These are phyloP conservation scores for Psittacula echo DNA, from an alignment of 2,797 vertebrate genomes.

Conservation along the genomic window DNA sequence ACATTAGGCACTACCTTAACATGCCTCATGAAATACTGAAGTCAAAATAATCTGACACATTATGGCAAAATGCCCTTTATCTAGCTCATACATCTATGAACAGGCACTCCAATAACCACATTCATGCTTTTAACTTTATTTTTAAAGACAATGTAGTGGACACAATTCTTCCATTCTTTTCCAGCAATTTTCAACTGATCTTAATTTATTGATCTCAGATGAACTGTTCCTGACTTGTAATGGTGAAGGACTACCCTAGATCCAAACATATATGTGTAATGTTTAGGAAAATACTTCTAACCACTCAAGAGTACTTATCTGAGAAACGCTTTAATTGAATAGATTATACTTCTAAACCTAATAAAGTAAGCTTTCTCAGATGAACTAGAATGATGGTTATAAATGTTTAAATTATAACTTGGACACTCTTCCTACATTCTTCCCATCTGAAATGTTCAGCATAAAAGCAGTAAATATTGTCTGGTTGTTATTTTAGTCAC, in stretches of 20 bases:
- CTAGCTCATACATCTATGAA: slow-evolving; percentile 27
- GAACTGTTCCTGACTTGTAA: background rate
- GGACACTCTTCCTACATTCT: slow-evolving; percentile 24
- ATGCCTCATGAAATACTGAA: slow-evolving; percentile 38
- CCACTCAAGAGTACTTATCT: background rate
- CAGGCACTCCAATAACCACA: slow-evolving; percentile 45
- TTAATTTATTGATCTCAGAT: background rate
- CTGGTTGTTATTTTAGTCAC: slow-evolving; percentile 65
- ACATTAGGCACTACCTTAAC: slow-evolving; percentile 52
- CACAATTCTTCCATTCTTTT: slow-evolving; percentile 25
- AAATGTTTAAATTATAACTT: slow-evolving; percentile 62
- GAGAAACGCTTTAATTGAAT: slow-evolving; percentile 48
- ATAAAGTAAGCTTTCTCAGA: slow-evolving; percentile 33
- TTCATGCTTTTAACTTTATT: slow-evolving; percentile 42
- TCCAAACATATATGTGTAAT: background rate
- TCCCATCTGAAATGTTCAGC: slow-evolving; percentile 39
- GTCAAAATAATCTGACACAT: slow-evolving; percentile 58
- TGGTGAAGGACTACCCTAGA: background rate
- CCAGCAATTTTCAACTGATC: slow-evolving; percentile 16
- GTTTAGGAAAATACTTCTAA: slow-evolving; percentile 31
- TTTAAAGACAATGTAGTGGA: slow-evolving; percentile 36
- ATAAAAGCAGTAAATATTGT: slow-evolving; percentile 66
- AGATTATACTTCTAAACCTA: slow-evolving; percentile 25
- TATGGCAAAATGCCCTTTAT: slow-evolving; percentile 56
- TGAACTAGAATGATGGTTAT: slow-evolving; percentile 43